These are phyloP conservation scores for Opisthocomus hoazin DNA, from an alignment of 2,113 vertebrate genomes.

Conservation along the genomic window DNA sequence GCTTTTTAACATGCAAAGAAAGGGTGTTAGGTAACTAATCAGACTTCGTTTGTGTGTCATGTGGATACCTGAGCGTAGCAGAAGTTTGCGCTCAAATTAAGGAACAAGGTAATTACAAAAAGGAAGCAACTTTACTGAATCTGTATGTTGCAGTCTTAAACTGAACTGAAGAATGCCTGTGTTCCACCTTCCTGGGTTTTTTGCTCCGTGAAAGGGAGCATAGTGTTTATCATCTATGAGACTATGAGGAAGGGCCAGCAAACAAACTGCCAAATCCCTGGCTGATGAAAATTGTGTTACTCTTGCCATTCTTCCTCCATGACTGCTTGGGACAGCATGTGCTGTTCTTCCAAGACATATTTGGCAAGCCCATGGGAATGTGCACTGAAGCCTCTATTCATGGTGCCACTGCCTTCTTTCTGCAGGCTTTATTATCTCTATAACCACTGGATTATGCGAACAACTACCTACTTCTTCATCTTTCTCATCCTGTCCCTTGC, in stretches of 20 bases:
- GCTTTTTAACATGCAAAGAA: not conserved
- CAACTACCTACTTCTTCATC: constrained; percentile 84
- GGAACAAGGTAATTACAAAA: not conserved
- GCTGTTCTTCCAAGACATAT: not conserved
- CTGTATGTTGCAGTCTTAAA: not conserved
- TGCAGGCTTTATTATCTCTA: constrained; percentile 86
- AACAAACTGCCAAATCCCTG: not conserved
- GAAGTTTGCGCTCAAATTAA: not conserved
- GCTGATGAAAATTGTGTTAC: not conserved
- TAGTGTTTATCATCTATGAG: not conserved
- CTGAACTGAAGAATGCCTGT: not conserved
- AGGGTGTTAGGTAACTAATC: not conserved
- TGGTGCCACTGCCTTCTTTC: not conserved
- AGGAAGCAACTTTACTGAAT: not conserved
- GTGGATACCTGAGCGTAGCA: not conserved
- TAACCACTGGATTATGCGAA: constrained; percentile 82
- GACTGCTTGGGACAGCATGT: not conserved
- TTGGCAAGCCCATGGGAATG: not conserved
- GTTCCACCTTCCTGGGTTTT: not conserved
- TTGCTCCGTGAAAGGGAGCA: not conserved
- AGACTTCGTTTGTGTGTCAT: not conserved
- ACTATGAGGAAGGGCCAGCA: not conserved
- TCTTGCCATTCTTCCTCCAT: too few species aligned
- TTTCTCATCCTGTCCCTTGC: constrained; percentile 82
- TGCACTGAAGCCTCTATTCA: not conserved